Evolutionary conservation across 2,888 invertebrate species (phyloP).

Genomic region (Spilarctia lutea): DNA sequence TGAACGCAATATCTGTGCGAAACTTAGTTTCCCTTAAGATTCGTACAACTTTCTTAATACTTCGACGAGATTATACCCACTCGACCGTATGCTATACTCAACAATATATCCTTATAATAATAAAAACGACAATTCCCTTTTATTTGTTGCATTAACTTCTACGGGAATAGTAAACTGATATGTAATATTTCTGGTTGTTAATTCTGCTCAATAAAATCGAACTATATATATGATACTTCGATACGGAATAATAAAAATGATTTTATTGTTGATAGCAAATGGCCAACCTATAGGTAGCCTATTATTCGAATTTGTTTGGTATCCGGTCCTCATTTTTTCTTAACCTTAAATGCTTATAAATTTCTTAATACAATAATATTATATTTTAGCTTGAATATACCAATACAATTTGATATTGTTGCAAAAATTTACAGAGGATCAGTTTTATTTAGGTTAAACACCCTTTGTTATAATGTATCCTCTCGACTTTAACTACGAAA

Average conservation of each 20-base stretch:
- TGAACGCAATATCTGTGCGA: slow-evolving; percentile 76
- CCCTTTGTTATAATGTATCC: slow-evolving; percentile 22
- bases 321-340: background rate
- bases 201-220: slow-evolving; percentile 81
- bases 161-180: slow-evolving; percentile 65
- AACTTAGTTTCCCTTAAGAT: slow-evolving; percentile 77
- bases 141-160: slow-evolving; percentile 79
- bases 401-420: background rate
- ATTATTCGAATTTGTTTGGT: background rate
- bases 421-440: background rate
- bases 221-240: slow-evolving; percentile 52
- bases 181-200: slow-evolving; percentile 77
- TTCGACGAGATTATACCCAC: slow-evolving; percentile 76
- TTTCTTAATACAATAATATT: background rate
- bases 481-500: slow-evolving; percentile 32
- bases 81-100: slow-evolving; percentile 71
- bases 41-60: slow-evolving; percentile 84
- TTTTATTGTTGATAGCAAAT: slow-evolving; percentile 33
- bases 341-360: background rate
- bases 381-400: background rate
- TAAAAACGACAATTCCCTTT: slow-evolving; percentile 79
- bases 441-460: background rate
- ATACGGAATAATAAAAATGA: slow-evolving; percentile 40
- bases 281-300: slow-evolving; percentile 23
- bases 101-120: slow-evolving; percentile 76